Evolutionary conservation across 1,140 invertebrate species (phyloP).

Genomic region (Drosophila nikananu): DNA sequence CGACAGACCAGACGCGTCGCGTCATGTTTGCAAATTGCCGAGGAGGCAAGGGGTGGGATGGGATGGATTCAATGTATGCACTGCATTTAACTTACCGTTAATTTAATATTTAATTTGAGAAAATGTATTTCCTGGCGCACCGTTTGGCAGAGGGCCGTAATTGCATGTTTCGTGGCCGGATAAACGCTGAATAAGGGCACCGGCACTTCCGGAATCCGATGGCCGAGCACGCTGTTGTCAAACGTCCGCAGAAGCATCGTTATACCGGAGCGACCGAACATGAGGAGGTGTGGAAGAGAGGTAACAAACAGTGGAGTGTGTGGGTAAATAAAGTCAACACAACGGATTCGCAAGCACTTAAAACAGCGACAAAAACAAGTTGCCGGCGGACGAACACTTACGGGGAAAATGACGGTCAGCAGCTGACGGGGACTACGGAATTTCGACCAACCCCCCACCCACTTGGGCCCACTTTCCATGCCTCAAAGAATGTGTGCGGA

Average conservation of each 20-base stretch:
- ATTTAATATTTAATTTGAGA: slow-evolving; percentile 86
- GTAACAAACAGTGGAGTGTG: slow-evolving; percentile 24
- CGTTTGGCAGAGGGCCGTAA: slow-evolving; percentile 87
- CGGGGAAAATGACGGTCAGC: slow-evolving; percentile 60
- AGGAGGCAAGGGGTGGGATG: neutral
- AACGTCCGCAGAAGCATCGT: slow-evolving; percentile 24
- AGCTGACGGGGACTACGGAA: slow-evolving; percentile 48
- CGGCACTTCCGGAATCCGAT: slow-evolving; percentile 85
- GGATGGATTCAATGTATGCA: slow-evolving; percentile 60
- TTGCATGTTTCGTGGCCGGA: slow-evolving; percentile 87
- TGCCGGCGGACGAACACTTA: slow-evolving; percentile 35
- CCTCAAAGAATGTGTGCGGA: slow-evolving; percentile 48
- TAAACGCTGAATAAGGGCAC: slow-evolving; percentile 86
- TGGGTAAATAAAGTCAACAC: slow-evolving; percentile 79
- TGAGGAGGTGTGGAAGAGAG: neutral
- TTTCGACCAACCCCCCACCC: neutral
- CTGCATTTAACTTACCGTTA: slow-evolving; percentile 85
- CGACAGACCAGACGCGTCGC: slow-evolving; percentile 22
- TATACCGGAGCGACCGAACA: neutral
- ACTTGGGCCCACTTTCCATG: slow-evolving; percentile 33
- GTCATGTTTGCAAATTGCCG: slow-evolving; percentile 48
- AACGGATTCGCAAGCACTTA: slow-evolving; percentile 71
- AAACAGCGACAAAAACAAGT: slow-evolving; percentile 64
- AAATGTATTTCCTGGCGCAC: slow-evolving; percentile 87
- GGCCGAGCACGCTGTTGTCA: slow-evolving; percentile 85